Evolutionary conservation across 2,888 invertebrate species (phyloP), one percentile per base, ranked within the genome.

Genomic region (Oligia strigilis): DNA sequence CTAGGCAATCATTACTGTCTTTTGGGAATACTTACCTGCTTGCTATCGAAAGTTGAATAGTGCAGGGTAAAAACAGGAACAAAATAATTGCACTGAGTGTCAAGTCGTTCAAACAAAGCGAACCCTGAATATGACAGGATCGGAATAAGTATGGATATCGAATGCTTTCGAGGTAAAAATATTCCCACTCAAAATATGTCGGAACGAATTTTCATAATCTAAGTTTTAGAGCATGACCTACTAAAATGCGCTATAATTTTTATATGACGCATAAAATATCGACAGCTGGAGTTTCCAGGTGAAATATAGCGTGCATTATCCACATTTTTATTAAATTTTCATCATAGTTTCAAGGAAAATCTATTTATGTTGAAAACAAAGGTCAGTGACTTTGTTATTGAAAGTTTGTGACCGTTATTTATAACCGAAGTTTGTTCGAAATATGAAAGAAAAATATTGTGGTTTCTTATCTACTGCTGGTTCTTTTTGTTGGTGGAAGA

Each of bases 251-350:
- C 77, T 40, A 66, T 77, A 74, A 77, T 72, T 77, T 83, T 82
- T 74, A 72, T 77, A 74, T 72, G 72, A 75, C 52, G 64, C 74
- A 75, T 77, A 58, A 71, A 62, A 82, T 40, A 82, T 80, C 43
- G 73, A 74, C 80, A 82, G 85, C 65, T 29, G 65, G 65, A 46
- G 40, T 74, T 77, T 67, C 14, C 77, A 85, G 85, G 78, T 87
- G 36, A 76, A 81, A 74, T 84, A 79, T 71, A 76, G 23, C 76
- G n/a, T 29, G 29, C 75, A 79, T 79, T 76, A 72, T 74, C 64
- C 17, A 69, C 6, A 14, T 55, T 60, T 72, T 71, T 85, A 77
- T 66, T 19, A 52, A 70, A 73, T 71, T 75, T 75, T 80, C 71
- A 70, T 80, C 67, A 78, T n/a, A 66, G 43, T 36, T 71, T 72